A percentile compares a stretch with the other conserved stretches of the same genome.
phyloP scores from a whole-genome alignment of 1,140 invertebrate species.

The Hycleus phaleratus region DNA sequence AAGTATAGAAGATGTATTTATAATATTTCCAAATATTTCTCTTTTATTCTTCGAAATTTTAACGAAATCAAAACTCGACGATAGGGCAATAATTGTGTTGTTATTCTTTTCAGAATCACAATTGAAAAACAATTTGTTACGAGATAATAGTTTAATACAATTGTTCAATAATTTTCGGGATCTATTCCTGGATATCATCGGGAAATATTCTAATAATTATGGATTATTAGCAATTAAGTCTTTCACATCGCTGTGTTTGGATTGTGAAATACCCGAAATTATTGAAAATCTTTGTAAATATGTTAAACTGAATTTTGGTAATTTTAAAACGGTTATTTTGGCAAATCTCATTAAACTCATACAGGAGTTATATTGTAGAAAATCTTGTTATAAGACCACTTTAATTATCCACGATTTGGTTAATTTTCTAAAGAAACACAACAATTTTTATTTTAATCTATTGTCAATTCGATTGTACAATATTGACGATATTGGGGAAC shows the following conservation, averaged over 20 bases:
- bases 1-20: constrained; percentile 20
- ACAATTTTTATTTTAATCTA: constrained; percentile 11
- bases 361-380: constrained; percentile 21
- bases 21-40: constrained; percentile 16
- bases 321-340: constrained; percentile 15
- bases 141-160: background rate
- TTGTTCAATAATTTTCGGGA: constrained; percentile 13
- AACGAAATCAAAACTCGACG: constrained; percentile 1
- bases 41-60: constrained; percentile 17
- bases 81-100: constrained; percentile 18
- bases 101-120: constrained; percentile 27
- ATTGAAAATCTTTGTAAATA: constrained; percentile 12
- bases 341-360: constrained; percentile 18
- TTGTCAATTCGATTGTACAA: constrained; percentile 1
- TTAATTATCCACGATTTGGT: background rate
- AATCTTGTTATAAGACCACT: too few relatives aligned
- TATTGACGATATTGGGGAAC: background rate
- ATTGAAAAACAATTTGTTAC: constrained; percentile 7
- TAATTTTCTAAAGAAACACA: background rate
- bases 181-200: constrained; percentile 19
- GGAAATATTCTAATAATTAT: constrained; percentile 17
- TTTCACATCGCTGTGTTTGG: constrained; percentile 16
- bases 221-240: constrained; percentile 21
- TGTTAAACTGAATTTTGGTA: constrained; percentile 12
- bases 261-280: constrained; percentile 11